Base-by-base conservation (phyloP, 2,888 invertebrate species). In the Eupeodes latifasciatus region DNA sequence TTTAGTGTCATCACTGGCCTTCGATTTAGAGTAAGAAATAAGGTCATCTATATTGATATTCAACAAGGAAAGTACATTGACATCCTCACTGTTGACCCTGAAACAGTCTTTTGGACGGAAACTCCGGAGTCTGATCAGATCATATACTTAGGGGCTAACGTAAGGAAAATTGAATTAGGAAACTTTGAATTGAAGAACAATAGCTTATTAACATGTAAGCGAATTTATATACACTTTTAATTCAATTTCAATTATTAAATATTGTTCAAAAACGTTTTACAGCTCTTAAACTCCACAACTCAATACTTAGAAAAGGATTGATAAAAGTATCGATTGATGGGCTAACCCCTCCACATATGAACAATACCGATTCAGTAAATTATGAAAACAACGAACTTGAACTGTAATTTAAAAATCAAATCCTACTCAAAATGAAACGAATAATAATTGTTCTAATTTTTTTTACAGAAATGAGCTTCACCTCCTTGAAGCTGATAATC, bases 1-100 rank as follows among this genome's bases (percentile, higher is more conserved):
- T 19, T 10, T n/a, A 71, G 71, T 71, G 55, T 71, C 71, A 71
- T 71, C 36, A 71, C 72, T 72, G 72, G 72, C 6, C 10, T 47
- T 5, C 72, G 72, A 9, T 57, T 47, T 5, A 44, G 47, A 72
- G 34, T 57, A 0, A 47, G 1, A 6, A 34, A 72, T 0, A 44
- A n/a, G 5, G 47, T 72, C n/a, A 10, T 72, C 34, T 72, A 59
- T 47, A 47, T 72, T 59, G 72, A 72, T 11, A 72, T 72, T 16
- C 72, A 72, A 34, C 59, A 72, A 16, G 72, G 59, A 47, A 72
- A 34, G 47, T 72, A 11, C 47, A 0, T 49, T 10, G 34, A 72
- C 27, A 0, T 14, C 1, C 19, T 72, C 5, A 6, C 57, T 6
- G 72, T 72, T 1, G 72, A 59, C 12, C 59, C 57, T 5, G 0